Conservation (phyloP, 1,140 invertebrate species). For the Hirudo medicinalis region DNA sequence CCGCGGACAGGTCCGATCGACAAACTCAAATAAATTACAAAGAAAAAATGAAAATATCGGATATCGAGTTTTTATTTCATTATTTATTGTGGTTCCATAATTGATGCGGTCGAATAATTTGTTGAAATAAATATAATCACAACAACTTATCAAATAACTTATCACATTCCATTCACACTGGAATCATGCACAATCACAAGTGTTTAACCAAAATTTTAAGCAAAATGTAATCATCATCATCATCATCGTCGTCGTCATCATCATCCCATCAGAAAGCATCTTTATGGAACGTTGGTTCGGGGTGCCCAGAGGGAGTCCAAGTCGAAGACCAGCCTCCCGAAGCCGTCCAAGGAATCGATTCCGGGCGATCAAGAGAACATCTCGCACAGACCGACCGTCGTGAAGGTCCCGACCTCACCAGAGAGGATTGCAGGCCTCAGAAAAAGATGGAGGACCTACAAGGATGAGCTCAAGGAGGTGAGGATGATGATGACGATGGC, state of each 20-base stretch:
- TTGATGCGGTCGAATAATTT: too few species aligned
- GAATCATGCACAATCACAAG: not conserved
- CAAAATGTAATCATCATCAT: not conserved
- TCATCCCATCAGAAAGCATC: not conserved
- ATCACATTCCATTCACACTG: not conserved
- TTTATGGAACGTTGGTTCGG: not conserved
- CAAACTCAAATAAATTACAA: too few species aligned
- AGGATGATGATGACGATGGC: not conserved
- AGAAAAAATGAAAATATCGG: too few species aligned
- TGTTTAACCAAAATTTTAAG: too few species aligned
- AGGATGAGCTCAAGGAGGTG: not conserved
- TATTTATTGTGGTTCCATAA: too few species aligned
- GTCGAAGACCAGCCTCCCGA: not conserved
- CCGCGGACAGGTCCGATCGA: too few species aligned
- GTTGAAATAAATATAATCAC: too few species aligned
- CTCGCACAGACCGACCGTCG: not conserved
- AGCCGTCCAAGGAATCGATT: not conserved
- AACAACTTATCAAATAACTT: too few species aligned
- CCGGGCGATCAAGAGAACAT: not conserved
- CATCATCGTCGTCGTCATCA: not conserved
- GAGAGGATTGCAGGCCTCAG: not conserved
- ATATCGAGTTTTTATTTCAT: too few species aligned
- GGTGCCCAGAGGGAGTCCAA: not conserved
- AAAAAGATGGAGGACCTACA: too few species aligned
- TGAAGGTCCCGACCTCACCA: not conserved